Conservation (phyloP, 92 coral and sea anemone genomes). For the Meandrina meandrites region DNA sequence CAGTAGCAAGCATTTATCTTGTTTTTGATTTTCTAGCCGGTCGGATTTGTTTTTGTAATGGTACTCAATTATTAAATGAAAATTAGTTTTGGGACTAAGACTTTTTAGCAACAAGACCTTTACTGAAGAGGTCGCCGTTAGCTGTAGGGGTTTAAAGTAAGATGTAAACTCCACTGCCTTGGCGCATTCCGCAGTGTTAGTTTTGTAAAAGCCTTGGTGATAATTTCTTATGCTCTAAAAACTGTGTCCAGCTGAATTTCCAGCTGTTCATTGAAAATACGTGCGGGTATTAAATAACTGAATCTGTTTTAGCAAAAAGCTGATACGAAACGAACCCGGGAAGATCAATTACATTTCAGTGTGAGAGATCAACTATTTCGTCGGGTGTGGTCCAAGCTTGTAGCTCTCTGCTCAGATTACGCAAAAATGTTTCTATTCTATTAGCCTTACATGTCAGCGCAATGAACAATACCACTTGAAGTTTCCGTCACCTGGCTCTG, state of each 20-base stretch:
- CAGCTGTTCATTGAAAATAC: neutral
- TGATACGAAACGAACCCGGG: neutral
- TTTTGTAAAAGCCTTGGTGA: neutral
- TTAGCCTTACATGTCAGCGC: neutral
- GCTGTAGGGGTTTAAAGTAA: neutral
- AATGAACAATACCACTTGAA: constrained; percentile 5
- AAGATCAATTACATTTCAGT: neutral
- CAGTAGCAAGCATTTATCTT: neutral
- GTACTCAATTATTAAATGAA: constrained; percentile 3
- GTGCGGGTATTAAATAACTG: neutral
- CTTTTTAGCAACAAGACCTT: neutral
- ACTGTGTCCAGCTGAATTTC: neutral
- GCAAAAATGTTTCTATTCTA: neutral
- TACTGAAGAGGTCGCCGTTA: neutral
- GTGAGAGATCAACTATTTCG: neutral
- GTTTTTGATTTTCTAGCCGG: neutral
- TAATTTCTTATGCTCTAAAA: neutral
- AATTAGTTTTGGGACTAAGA: neutral
- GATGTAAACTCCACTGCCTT: neutral
- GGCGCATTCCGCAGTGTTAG: neutral
- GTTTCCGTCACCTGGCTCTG: constrained; percentile 1
- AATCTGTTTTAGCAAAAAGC: neutral
- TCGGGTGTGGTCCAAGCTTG: neutral
- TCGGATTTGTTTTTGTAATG: neutral
- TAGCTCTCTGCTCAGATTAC: neutral